Evolutionary conservation across 2,797 vertebrate genomes (phyloP), one percentile per base, ranked within the genome.

Genomic region (Hyperoplus lanceolatus): DNA sequence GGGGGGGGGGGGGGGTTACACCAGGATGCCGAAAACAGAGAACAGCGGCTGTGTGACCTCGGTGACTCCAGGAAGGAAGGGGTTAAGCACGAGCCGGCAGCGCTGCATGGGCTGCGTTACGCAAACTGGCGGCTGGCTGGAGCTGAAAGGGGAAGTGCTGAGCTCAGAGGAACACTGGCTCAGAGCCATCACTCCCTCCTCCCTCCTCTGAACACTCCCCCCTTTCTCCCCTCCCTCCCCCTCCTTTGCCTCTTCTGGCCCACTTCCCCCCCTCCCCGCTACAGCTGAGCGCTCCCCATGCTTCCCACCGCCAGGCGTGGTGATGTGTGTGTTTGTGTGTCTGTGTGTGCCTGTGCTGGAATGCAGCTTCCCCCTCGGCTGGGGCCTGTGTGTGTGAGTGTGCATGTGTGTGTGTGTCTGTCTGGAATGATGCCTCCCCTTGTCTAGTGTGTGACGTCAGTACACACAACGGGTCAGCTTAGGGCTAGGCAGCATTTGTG

Each of bases 101-200:
- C 75, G 75, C 87, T 87, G 85, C 90, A 88, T 82, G 79, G 88
- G 84, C 87, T 87, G 90, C 83, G 84, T 93, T 93, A 94, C 89
- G 91, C 92, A 93, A 93, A 93, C 87, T 84, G 87, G 90, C 90
- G 92, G 90, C 93, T 93, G 92, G 93, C 93, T 93, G 82, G 79
- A 93, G 92, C 93, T 92, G 93, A 93, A 93, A 94, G 90, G 89
- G 91, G 92, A 93, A 94, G 93, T 94, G 91, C 93, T 94, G 93
- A 93, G 93, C 92, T 94, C 93, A 94, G 92, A 94, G 91, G 90
- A 94, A 90, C 91, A 77, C 93, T 93, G 91, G 92, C 93, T 92
- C 87, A 75, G 71, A 84, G 92, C 92, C 91, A 92, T 79, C 58
- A 4, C 89, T 86, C 87, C 80, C 86, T 77, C 84, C 85, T 67